A percentile compares a stretch with the other conserved stretches of the same genome.
phyloP scores from a whole-genome alignment of 2,797 vertebrate genomes.

The Dromococcyx pavoninus region DNA sequence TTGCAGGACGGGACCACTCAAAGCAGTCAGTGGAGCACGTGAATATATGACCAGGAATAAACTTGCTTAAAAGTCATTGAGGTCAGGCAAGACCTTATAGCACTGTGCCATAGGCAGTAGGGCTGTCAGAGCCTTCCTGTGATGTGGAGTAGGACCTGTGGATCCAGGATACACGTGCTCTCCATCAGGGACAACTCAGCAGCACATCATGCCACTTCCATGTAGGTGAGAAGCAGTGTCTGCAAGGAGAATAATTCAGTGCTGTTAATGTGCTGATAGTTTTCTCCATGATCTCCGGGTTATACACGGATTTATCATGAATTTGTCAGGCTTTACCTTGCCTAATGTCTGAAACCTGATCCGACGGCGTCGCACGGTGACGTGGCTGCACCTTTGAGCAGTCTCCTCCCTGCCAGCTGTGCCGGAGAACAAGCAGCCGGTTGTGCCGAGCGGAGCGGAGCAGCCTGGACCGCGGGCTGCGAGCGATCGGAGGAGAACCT shows the following conservation, averaged over 20 bases:
- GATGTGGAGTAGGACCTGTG: background rate
- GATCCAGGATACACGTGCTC: accelerated
- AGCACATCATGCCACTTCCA: background rate
- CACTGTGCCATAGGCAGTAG: background rate
- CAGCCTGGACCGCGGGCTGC: background rate
- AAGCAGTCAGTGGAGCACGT: background rate
- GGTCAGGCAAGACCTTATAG: background rate
- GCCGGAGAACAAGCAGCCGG: background rate
- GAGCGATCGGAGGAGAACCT: background rate
- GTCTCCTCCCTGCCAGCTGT: background rate
- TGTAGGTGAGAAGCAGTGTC: accelerated
- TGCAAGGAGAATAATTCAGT: background rate
- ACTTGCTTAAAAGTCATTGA: background rate
- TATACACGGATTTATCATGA: accelerated
- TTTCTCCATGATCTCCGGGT: background rate
- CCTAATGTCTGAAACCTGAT: background rate
- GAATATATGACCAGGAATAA: background rate
- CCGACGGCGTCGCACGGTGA: accelerated
- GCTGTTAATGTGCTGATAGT: accelerated
- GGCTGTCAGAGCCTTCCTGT: background rate
- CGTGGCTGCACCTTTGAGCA: background rate
- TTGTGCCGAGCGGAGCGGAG: background rate
- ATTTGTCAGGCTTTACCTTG: background rate
- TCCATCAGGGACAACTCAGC: background rate
- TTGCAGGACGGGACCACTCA: background rate